phyloP scores from a whole-genome alignment of 2,888 invertebrate genomes.

The Andrena trimmerana region DNA sequence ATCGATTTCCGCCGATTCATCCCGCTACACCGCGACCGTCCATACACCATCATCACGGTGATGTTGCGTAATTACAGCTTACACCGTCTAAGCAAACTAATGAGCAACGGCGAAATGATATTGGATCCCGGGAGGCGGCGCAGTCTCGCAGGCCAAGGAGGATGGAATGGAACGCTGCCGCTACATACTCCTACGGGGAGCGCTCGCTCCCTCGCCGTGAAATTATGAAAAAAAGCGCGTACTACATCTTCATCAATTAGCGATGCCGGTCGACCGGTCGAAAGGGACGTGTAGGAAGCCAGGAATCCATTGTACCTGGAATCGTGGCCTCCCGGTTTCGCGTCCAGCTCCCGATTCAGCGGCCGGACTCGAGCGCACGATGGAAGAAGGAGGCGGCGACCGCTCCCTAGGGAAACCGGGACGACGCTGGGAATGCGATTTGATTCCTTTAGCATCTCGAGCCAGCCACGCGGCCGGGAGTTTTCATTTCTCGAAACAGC shows the following conservation, averaged over 20 bases:
- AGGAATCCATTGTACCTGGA: constrained; percentile 62
- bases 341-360: constrained; percentile 53
- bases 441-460: constrained; percentile 78
- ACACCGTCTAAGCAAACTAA: constrained; percentile 67
- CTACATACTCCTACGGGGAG: neutral
- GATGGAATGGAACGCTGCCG: neutral
- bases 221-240: constrained; percentile 69
- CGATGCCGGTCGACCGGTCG: constrained; percentile 71
- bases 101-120: constrained; percentile 61
- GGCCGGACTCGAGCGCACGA: constrained; percentile 33
- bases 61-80: constrained; percentile 70
- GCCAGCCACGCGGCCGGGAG: constrained; percentile 34
- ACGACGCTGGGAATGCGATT: constrained; percentile 77
- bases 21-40: constrained; percentile 33
- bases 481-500: constrained; percentile 59
- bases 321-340: constrained; percentile 53
- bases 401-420: constrained; percentile 70
- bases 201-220: constrained; percentile 32
- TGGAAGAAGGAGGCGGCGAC: constrained; percentile 47
- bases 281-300: constrained; percentile 72
- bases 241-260: constrained; percentile 75
- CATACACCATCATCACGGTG: constrained; percentile 61
- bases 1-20: constrained; percentile 71
- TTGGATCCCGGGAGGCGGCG: constrained; percentile 29
- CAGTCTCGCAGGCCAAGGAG: neutral